Evolutionary conservation across 2,888 invertebrate genomes (phyloP).

Genomic region (Erannis defoliaria): DNA sequence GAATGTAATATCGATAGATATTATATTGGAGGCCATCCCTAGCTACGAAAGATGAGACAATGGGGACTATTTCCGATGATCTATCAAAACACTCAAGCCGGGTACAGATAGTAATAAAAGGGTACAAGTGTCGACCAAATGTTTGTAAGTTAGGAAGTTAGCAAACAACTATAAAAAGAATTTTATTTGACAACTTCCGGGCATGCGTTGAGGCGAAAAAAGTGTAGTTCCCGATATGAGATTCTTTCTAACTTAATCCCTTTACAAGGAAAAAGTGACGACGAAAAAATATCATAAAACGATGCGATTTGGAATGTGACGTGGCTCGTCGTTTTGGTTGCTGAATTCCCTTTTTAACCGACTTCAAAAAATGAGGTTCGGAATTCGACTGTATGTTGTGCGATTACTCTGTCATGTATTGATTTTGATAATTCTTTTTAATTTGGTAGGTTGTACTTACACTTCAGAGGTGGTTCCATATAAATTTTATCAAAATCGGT

Average conservation of each 20-base stretch:
- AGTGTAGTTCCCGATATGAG: slow-evolving; percentile 22
- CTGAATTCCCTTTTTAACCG: not conserved
- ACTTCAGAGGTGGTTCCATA: too few species aligned
- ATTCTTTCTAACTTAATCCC: slow-evolving; percentile 21
- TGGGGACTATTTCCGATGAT: slow-evolving; percentile 63
- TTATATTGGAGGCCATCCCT: not conserved
- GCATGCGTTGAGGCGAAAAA: slow-evolving; percentile 31
- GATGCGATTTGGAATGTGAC: slow-evolving; percentile 1
- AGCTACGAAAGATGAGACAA: slow-evolving; percentile 52
- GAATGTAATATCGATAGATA: slow-evolving; percentile 21
- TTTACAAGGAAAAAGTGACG: slow-evolving; percentile 24
- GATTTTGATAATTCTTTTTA: too few species aligned
- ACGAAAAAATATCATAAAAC: slow-evolving; percentile 21
- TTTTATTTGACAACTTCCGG: slow-evolving; percentile 30
- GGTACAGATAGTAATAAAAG: slow-evolving; percentile 47
- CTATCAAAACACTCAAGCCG: slow-evolving; percentile 62
- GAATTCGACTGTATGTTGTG: too few species aligned
- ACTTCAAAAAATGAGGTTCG: too few species aligned
- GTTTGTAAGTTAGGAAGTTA: slow-evolving; percentile 26
- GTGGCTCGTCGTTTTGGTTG: not conserved
- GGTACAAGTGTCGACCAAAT: slow-evolving; percentile 35
- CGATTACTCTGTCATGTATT: too few species aligned
- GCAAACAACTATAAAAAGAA: slow-evolving; percentile 32
- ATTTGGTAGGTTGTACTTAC: too few species aligned
- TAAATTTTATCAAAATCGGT: too few species aligned